Base-by-base conservation (phyloP, 2,797 vertebrate genomes). In the Phylloscopus collybita region DNA sequence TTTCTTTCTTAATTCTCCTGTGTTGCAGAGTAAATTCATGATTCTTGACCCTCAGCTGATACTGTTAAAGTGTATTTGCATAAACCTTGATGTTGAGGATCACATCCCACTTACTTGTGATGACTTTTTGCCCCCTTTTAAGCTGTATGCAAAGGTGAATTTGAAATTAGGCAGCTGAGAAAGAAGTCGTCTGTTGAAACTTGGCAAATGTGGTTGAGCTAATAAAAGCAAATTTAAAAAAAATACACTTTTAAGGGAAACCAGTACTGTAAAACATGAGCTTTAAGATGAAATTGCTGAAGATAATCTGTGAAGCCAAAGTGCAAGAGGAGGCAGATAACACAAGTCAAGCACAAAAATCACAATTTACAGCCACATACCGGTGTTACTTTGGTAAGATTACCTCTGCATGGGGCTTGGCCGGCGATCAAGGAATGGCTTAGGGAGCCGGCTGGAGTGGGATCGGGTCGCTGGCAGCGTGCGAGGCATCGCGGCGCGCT, bases 131-230 rank as follows among this genome's bases (percentile, higher is more conserved):
- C 80, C 78, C 82, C 50, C 72, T 93, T 92, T 89, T 92, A 93
- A 93, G 78, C 56, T 79, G 1, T 42, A 30, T 25, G 20, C 47
- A 65, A 95, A 95, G 95, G 93, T 93, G 96, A 90, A 69, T 88
- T 92, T 95, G 91, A 96, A 92, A 93, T 90, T 71, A 80, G 71
- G 74, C 92, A 92, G 92, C 65, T 87, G 90, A 94, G 64, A 84
- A 92, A 91, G 65, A 26, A 76, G 66, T 59, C 32, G 9, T 57
- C 74, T 93, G 79, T 51, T 86, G 56, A 88, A 93, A 92, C 69
- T 71, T 94, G 78, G 88, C 90, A 80, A 79, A 49, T 30, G 51
- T 17, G 27, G 23, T 44, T 80, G 80, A 72, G 45, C 50, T 69
- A 80, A 72, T 86, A 79, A 86, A 90, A 82, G 40, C 32, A 20